Percentiles rank a stretch among this genome's conserved stretches.
phyloP scores from a whole-genome alignment of 1,140 invertebrate genomes.

The Odontomachus brunneus region DNA sequence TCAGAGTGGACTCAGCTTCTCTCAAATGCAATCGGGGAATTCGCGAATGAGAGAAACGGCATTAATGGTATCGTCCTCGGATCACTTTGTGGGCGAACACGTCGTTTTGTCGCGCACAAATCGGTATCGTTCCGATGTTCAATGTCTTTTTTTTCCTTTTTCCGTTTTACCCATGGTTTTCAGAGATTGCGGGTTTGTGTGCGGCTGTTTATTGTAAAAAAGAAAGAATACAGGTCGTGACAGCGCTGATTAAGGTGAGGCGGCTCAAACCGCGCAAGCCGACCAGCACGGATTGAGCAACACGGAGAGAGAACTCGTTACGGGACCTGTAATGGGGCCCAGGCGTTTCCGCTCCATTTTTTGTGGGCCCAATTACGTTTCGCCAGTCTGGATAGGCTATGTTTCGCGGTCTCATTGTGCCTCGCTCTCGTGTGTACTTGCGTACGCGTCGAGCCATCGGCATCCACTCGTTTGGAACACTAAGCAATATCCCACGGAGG shows the following conservation, averaged over 20 bases:
- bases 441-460: constrained; percentile 31
- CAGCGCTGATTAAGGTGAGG: constrained; percentile 75
- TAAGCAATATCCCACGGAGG: constrained; percentile 35
- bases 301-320: constrained; percentile 70
- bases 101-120: neutral
- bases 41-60: neutral
- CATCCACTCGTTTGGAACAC: constrained; percentile 60
- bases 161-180: neutral
- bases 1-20: too few relatives aligned
- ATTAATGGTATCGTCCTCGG: neutral
- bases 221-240: constrained; percentile 39
- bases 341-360: constrained; percentile 82
- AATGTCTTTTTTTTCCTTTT: neutral
- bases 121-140: constrained; percentile 31
- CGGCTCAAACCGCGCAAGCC: constrained; percentile 60
- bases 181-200: constrained; percentile 33
- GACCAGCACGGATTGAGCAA: constrained; percentile 71
- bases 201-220: constrained; percentile 36
- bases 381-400: constrained; percentile 69
- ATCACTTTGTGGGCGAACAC: neutral
- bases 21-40: neutral
- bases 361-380: constrained; percentile 78
- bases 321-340: constrained; percentile 75
- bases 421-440: constrained; percentile 2
- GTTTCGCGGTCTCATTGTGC: constrained; percentile 73